phyloP scores from a whole-genome alignment of 2,797 vertebrate genomes.

The Esox masquinongy region DNA sequence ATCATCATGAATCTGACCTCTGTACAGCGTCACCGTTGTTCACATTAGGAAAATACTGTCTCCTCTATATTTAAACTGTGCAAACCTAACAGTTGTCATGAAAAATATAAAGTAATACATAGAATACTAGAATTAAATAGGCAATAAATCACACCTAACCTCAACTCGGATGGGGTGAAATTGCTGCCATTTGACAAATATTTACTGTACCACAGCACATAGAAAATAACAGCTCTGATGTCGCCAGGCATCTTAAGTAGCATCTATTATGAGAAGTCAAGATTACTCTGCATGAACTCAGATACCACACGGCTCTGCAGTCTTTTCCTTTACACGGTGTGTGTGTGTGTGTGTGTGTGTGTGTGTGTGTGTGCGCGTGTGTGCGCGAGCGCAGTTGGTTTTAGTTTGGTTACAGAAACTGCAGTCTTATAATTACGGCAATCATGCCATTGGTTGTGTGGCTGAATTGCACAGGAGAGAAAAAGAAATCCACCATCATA shows the following conservation, averaged over 20 bases:
- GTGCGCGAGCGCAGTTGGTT: slow-evolving; percentile 34
- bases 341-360: too few species aligned
- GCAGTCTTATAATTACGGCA: slow-evolving; percentile 60
- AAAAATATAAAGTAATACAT: slow-evolving; percentile 20
- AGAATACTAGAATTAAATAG: slow-evolving; percentile 33
- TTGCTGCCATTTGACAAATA: slow-evolving; percentile 25
- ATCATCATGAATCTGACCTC: background rate
- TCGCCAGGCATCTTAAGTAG: slow-evolving; percentile 14
- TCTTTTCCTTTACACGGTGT: background rate
- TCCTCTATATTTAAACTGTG: slow-evolving; percentile 46
- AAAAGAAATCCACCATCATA: background rate
- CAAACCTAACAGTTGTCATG: slow-evolving; percentile 22
- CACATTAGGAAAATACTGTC: slow-evolving; percentile 48
- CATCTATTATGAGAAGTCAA: background rate
- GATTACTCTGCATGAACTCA: background rate
- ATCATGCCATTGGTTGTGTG: slow-evolving; percentile 48
- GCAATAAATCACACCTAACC: slow-evolving; percentile 40
- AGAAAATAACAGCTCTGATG: slow-evolving; percentile 52
- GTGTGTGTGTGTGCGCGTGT: background rate
- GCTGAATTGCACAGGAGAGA: slow-evolving; percentile 61
- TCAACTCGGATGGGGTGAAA: slow-evolving; percentile 28
- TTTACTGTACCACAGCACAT: slow-evolving; percentile 51
- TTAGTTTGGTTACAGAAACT: slow-evolving; percentile 63
- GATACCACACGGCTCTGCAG: background rate
- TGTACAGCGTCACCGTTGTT: background rate